Evolutionary conservation across 2,113 vertebrate species (phyloP).

Genomic region (Crotalus viridis): DNA sequence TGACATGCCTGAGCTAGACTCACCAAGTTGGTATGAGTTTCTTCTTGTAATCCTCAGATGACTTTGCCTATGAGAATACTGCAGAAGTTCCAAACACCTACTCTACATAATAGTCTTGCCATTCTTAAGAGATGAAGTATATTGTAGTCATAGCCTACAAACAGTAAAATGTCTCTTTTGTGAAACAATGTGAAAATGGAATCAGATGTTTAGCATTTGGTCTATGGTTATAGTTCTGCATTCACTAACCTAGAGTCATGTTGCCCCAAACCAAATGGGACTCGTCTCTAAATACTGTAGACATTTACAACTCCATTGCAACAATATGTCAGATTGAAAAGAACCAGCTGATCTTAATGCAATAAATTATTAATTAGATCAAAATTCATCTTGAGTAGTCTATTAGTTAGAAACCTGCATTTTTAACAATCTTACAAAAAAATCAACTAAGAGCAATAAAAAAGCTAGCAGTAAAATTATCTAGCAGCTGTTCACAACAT

Average conservation of each 20-base stretch:
- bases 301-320: neutral
- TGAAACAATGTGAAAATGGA: neutral
- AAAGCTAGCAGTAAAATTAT: neutral
- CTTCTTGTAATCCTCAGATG: neutral
- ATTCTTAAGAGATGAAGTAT: neutral
- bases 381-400: neutral
- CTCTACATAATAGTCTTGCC: neutral
- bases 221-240: neutral
- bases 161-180: neutral
- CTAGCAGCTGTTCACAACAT: neutral
- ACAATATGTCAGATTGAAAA: neutral
- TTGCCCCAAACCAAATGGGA: neutral
- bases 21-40: neutral
- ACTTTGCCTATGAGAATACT: no score
- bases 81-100: neutral
- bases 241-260: neutral
- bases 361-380: neutral
- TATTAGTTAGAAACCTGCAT: neutral
- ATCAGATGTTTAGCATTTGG: neutral
- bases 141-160: neutral
- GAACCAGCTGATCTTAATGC: neutral
- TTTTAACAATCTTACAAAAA: neutral
- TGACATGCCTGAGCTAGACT: neutral
- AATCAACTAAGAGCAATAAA: neutral
- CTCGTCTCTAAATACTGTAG: neutral